phyloP scores from a whole-genome alignment of 2,797 vertebrate genomes.

The Cercopithecus petaurista region DNA sequence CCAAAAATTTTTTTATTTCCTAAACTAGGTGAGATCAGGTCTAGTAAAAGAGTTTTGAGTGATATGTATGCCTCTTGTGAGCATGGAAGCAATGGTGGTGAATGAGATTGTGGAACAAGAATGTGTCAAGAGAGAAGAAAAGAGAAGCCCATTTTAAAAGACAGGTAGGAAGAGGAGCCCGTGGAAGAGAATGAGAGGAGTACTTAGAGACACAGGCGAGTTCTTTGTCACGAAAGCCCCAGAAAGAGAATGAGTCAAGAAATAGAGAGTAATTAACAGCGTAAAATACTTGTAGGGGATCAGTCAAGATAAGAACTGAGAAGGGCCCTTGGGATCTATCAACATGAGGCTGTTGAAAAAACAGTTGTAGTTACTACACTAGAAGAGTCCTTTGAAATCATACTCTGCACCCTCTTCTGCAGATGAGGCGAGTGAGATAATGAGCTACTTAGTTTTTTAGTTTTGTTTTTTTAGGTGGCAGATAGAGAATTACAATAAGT shows the following conservation, averaged over 20 bases:
- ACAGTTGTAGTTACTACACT: not conserved
- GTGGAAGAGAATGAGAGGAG: not conserved
- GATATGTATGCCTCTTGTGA: not conserved
- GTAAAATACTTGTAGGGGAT: not conserved
- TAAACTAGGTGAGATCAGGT: not conserved
- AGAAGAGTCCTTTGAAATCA: constrained; percentile 27
- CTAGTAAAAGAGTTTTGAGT: not conserved
- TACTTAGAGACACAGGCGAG: not conserved
- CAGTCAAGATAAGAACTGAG: not conserved
- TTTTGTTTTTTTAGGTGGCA: not conserved
- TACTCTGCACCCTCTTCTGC: not conserved
- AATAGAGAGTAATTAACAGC: not conserved
- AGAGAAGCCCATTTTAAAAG: not conserved
- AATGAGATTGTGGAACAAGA: not conserved
- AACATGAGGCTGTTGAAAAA: constrained; percentile 43
- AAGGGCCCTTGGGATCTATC: constrained; percentile 42
- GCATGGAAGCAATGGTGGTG: not conserved
- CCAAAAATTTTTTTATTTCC: not conserved
- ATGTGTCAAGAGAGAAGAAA: not conserved
- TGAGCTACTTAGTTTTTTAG: not conserved
- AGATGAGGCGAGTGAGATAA: constrained; percentile 20
- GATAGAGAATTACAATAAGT: not conserved
- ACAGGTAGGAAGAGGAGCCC: not conserved
- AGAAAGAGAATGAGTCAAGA: not conserved
- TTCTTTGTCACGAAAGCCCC: not conserved